A percentile compares a stretch with the other conserved stretches of the same genome.
These are phyloP conservation scores for Lanius ludovicianus DNA, from an alignment of 2,113 vertebrate genomes.

Conservation along the genomic window DNA sequence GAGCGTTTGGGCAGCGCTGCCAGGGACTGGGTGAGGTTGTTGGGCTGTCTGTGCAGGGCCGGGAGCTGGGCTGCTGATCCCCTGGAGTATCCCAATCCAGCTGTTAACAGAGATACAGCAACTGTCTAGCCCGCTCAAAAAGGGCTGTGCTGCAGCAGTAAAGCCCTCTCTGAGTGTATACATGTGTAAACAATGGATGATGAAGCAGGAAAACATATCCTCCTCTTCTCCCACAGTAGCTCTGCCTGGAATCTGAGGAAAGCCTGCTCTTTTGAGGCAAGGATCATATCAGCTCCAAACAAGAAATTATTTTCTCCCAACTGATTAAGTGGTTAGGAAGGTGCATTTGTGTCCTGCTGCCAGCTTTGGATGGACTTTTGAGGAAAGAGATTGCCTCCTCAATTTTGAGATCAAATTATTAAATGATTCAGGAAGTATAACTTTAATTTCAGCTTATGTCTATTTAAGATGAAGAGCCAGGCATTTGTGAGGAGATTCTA, in stretches of 20 bases:
- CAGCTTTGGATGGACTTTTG: neutral
- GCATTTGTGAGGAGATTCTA: neutral
- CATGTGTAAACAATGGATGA: neutral
- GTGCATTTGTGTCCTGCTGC: neutral
- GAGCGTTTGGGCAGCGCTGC: fast-evolving
- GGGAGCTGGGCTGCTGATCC: neutral
- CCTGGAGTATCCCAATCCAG: neutral
- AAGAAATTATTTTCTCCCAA: neutral
- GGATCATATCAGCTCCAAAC: neutral
- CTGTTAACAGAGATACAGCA: neutral
- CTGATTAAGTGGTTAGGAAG: neutral
- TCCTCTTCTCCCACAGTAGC: neutral
- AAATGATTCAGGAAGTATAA: neutral
- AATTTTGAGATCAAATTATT: neutral
- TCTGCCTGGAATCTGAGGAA: neutral
- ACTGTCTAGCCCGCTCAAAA: neutral
- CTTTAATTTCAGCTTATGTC: neutral
- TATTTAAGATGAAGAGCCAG: neutral
- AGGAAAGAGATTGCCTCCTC: neutral
- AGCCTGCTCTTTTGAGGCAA: neutral
- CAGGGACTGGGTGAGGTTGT: neutral
- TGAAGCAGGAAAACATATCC: neutral
- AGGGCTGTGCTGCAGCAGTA: neutral
- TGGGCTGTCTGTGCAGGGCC: neutral
- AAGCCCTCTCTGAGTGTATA: neutral